Evolutionary conservation across 2,797 vertebrate species (phyloP).

Genomic region (Acomys russatus): DNA sequence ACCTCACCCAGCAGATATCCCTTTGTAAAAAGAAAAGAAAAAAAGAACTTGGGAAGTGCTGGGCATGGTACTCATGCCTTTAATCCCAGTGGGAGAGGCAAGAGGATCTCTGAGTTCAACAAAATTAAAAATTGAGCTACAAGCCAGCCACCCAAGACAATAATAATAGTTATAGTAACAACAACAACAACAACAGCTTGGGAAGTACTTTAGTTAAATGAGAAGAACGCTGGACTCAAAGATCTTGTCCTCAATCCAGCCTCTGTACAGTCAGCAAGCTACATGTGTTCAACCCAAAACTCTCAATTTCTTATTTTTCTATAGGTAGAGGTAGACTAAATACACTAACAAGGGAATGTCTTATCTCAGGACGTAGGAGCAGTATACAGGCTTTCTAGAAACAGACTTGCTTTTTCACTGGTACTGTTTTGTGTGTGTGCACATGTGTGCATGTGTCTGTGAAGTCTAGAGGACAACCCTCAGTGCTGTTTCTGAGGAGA

Average conservation of each 20-base stretch:
- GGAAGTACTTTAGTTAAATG: not conserved
- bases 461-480: not conserved
- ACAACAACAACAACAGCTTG: not conserved
- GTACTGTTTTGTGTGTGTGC: not conserved
- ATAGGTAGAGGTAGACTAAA: not conserved
- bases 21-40: not conserved
- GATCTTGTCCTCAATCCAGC: not conserved
- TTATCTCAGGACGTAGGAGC: not conserved
- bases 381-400: not conserved
- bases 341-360: not conserved
- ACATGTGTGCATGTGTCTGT: not conserved
- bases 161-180: not conserved
- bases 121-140: not conserved
- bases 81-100: not conserved
- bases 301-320: not conserved
- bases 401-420: not conserved
- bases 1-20: not conserved
- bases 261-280: not conserved
- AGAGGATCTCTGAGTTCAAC: not conserved
- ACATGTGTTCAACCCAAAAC: not conserved
- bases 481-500: not conserved
- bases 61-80: not conserved
- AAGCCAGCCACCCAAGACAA: not conserved
- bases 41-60: not conserved
- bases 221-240: not conserved